These are phyloP conservation scores for Holcopasites calliopsidis DNA, from an alignment of 1,140 invertebrate genomes.

Conservation along the genomic window DNA sequence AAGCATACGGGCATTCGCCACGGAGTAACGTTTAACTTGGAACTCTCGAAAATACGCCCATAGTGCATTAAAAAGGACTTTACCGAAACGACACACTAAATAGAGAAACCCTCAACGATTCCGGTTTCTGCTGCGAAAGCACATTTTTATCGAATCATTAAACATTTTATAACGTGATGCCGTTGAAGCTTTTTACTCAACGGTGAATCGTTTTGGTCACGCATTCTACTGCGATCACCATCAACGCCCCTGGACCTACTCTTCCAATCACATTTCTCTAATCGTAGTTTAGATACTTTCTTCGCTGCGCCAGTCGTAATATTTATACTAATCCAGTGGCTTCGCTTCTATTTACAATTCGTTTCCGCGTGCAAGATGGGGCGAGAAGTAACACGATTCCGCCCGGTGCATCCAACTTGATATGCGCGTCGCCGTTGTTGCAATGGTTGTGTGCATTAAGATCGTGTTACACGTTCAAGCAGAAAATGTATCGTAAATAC, in stretches of 20 bases:
- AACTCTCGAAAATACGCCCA: neutral
- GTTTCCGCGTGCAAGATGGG: slow-evolving; percentile 25
- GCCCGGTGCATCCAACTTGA: slow-evolving; percentile 4
- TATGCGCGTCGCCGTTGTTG: neutral
- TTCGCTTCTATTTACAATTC: slow-evolving; percentile 17
- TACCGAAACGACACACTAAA: too few species aligned
- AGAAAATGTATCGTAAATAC: slow-evolving; percentile 31
- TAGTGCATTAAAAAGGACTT: too few species aligned
- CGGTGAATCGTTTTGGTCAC: neutral
- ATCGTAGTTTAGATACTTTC: neutral
- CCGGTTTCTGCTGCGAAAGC: too few species aligned
- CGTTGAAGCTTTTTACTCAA: neutral
- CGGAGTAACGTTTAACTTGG: neutral
- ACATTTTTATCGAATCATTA: neutral
- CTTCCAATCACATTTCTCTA: too few species aligned
- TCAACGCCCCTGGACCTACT: neutral
- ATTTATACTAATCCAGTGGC: slow-evolving; percentile 25
- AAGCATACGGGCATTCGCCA: slow-evolving; percentile 2
- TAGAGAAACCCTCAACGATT: too few species aligned
- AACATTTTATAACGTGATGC: neutral
- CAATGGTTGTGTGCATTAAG: neutral
- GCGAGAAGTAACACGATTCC: slow-evolving; percentile 34
- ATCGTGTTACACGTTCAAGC: slow-evolving; percentile 37
- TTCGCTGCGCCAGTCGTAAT: neutral
- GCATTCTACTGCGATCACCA: neutral